Evolutionary conservation across 2,797 vertebrate genomes (phyloP), one percentile per base, ranked within the genome.

Genomic region (Lycodopsis pacificus): DNA sequence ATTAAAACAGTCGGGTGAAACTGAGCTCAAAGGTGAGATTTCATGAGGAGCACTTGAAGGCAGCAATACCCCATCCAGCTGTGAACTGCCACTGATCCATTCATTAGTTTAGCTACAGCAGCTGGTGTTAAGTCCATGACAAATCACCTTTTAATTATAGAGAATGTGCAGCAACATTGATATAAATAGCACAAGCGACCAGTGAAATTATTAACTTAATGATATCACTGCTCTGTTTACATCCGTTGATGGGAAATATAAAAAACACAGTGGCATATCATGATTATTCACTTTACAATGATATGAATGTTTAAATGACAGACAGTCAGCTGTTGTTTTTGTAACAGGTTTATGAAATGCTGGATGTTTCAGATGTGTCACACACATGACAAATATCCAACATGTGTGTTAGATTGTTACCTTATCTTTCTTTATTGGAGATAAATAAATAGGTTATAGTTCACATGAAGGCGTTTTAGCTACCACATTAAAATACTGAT

Each of bases 341-440:
- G 73, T 57, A 42, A 34, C 19, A 22, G 53, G 71, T 58, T 74
- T 36, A 76, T 74, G 70, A 64, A 71, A 64, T 42, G 13, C 1
- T 32, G 30, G 32, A 40, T 69, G 71, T 76, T 74, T 76, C 32
- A 61, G 6, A 83, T 73, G 38, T 17, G 62, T 73, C 80, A 68
- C 4, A 0, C 11, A 42, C 12, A n/a, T 42, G 76, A 69, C 62
- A 81, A 83, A 82, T 77, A 49, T 22, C n/a, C 48, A 76, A 74
- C 63, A 2, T 19, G 3, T 46, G 25, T 77, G 77, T 10, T 5
- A 65, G 54, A 76, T 68, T 67, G 48, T 64, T 10, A 7, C n/a
- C 19, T 46, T 11, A 57, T 65, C 38, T 73, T 69, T 32, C 22
- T 84, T 87, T 78, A 72, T 76, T 86, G 5, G 64, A 58, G 48